These are phyloP conservation scores for Microctonus hyperodae DNA, from an alignment of 2,888 invertebrate species.

Conservation along the genomic window DNA sequence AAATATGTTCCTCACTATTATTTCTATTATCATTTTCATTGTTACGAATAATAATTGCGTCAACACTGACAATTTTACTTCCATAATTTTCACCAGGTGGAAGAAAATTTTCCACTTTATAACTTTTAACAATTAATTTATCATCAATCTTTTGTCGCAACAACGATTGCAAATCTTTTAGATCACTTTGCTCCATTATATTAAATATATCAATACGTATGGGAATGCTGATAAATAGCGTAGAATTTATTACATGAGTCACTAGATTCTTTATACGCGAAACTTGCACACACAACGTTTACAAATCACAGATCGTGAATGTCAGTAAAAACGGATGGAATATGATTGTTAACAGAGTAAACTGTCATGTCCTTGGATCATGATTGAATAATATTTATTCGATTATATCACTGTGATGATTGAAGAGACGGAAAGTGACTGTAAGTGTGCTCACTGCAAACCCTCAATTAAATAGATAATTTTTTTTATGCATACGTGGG, in stretches of 20 bases:
- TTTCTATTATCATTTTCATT: slow-evolving; percentile 36
- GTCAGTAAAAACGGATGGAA: neutral
- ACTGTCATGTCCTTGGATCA: slow-evolving; percentile 3
- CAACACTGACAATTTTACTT: slow-evolving; percentile 66
- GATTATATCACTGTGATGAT: neutral
- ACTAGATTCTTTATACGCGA: neutral
- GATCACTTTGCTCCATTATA: neutral
- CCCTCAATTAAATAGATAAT: neutral
- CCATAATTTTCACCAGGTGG: slow-evolving; percentile 71
- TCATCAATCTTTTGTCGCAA: slow-evolving; percentile 43
- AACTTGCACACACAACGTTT: neutral
- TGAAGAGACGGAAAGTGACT: neutral
- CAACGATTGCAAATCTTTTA: slow-evolving; percentile 48
- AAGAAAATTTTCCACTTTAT: slow-evolving; percentile 41
- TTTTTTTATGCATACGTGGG: too few species aligned
- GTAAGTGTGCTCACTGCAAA: neutral
- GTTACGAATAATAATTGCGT: slow-evolving; percentile 39
- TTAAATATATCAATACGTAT: neutral
- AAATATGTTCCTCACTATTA: slow-evolving; percentile 55
- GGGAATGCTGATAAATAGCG: too few species aligned
- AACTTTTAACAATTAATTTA: slow-evolving; percentile 44
- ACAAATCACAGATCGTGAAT: neutral
- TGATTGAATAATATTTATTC: neutral
- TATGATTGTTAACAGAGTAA: neutral
- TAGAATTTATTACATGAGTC: neutral